Percentiles rank a stretch among this genome's conserved stretches.
Conservation (phyloP, 2,888 invertebrate genomes). For the Drosophila crucigera region DNA sequence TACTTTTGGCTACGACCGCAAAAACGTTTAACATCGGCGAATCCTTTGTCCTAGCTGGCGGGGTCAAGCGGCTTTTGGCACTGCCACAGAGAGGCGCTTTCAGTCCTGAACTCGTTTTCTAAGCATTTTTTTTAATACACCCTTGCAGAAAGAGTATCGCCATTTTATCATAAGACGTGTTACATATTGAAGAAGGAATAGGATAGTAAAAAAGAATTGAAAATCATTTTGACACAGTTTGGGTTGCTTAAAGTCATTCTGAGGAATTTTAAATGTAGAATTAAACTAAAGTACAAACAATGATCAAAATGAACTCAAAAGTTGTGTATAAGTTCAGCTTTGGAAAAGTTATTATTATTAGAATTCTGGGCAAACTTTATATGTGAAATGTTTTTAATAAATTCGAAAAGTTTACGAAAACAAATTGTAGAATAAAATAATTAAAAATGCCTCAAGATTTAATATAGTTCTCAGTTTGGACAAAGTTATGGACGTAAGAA, state of each 20-base stretch:
- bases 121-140: slow-evolving; percentile 22
- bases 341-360: not conserved
- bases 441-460: not conserved
- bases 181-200: not conserved
- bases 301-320: not conserved
- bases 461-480: not conserved
- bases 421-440: not conserved
- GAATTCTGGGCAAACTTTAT: not conserved
- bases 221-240: not conserved
- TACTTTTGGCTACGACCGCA: slow-evolving; percentile 24
- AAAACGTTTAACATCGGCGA: slow-evolving; percentile 33
- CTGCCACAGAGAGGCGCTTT: slow-evolving; percentile 3
- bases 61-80: slow-evolving; percentile 41
- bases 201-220: not conserved
- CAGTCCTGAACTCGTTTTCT: slow-evolving; percentile 21
- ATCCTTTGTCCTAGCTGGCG: slow-evolving; percentile 34
- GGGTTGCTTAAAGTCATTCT: too few relatives aligned
- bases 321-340: not conserved
- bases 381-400: not conserved
- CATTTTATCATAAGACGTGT: not conserved
- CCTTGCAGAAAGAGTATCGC: not conserved
- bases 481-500: not conserved
- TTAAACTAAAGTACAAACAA: not conserved
- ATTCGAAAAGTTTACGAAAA: not conserved
- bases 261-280: not conserved